These are phyloP conservation scores for Tortrix viridana DNA, from an alignment of 2,888 invertebrate species.

Conservation along the genomic window DNA sequence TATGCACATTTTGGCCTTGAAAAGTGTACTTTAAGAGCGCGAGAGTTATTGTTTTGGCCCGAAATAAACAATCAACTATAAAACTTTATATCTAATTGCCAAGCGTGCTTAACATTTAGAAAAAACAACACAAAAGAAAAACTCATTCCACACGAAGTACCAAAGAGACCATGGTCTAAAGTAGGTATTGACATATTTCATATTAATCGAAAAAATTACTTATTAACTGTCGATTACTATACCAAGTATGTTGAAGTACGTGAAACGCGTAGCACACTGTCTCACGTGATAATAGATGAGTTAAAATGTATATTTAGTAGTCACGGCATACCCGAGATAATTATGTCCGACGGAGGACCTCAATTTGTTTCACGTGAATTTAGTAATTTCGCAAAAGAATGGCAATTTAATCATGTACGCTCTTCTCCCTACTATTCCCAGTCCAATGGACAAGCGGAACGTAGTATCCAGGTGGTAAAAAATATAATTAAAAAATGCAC, in stretches of 20 bases:
- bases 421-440: slow-evolving; percentile 41
- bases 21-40: slow-evolving; percentile 40
- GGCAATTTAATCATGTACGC: slow-evolving; percentile 38
- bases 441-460: slow-evolving; percentile 40
- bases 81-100: slow-evolving; percentile 36
- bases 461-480: slow-evolving; percentile 39
- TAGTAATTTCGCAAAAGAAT: slow-evolving; percentile 31
- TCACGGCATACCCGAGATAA: slow-evolving; percentile 40
- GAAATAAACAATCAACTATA: slow-evolving; percentile 39
- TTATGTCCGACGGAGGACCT: slow-evolving; percentile 40
- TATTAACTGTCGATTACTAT: slow-evolving; percentile 38
- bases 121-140: slow-evolving; percentile 19
- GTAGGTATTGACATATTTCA: slow-evolving; percentile 34
- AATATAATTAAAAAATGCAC: slow-evolving; percentile 40
- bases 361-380: slow-evolving; percentile 36
- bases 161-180: slow-evolving; percentile 38
- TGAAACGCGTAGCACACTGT: slow-evolving; percentile 3
- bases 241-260: slow-evolving; percentile 39
- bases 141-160: slow-evolving; percentile 38
- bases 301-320: slow-evolving; percentile 40
- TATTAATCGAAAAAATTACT: slow-evolving; percentile 18
- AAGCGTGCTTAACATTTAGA: slow-evolving; percentile 39
- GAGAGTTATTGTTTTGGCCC: slow-evolving; percentile 43
- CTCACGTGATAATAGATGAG: slow-evolving; percentile 31
- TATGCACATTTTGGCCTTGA: slow-evolving; percentile 42